Conservation (phyloP, 2,888 invertebrate genomes). For the Bursaphelenchus okinawaensis region DNA sequence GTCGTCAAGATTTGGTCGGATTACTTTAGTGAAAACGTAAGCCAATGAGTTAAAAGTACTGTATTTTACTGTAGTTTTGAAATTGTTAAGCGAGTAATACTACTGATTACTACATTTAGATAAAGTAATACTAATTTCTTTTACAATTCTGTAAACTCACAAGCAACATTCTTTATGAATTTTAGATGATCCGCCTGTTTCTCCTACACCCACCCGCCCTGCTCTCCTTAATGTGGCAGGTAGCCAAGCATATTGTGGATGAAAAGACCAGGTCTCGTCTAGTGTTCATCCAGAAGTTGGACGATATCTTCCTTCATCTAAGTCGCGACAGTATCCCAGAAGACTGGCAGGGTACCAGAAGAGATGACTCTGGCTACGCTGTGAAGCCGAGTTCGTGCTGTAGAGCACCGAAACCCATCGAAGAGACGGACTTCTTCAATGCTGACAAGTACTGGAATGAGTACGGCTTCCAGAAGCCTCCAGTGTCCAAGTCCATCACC, state of each 20-base stretch:
- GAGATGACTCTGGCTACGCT: constrained; percentile 43
- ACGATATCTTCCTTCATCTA: constrained; percentile 40
- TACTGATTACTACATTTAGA: too few species aligned
- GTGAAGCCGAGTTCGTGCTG: constrained; percentile 31
- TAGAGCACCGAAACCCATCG: constrained; percentile 16
- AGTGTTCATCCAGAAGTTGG: constrained; percentile 36
- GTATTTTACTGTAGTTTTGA: background rate
- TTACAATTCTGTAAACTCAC: background rate
- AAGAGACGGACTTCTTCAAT: constrained; percentile 14
- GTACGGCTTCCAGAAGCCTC: constrained; percentile 21
- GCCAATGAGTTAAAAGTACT: background rate
- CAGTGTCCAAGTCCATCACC: constrained; percentile 24
- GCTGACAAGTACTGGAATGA: constrained; percentile 23
- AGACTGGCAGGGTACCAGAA: constrained; percentile 42
- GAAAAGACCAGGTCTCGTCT: constrained; percentile 39
- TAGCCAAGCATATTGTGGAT: constrained; percentile 41
- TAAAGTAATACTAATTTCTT: background rate
- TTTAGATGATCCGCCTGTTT: constrained; percentile 43
- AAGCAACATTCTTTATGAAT: constrained; percentile 2
- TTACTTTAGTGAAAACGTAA: constrained; percentile 51
- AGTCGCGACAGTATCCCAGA: constrained; percentile 40
- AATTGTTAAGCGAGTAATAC: background rate
- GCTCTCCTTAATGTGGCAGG: constrained; percentile 49
- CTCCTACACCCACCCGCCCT: constrained; percentile 50
- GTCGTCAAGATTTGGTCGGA: constrained; percentile 52